A percentile compares a stretch with the other conserved stretches of the same genome.
phyloP scores from a whole-genome alignment of 2,113 vertebrate genomes.

The Prietella phreatophila region DNA sequence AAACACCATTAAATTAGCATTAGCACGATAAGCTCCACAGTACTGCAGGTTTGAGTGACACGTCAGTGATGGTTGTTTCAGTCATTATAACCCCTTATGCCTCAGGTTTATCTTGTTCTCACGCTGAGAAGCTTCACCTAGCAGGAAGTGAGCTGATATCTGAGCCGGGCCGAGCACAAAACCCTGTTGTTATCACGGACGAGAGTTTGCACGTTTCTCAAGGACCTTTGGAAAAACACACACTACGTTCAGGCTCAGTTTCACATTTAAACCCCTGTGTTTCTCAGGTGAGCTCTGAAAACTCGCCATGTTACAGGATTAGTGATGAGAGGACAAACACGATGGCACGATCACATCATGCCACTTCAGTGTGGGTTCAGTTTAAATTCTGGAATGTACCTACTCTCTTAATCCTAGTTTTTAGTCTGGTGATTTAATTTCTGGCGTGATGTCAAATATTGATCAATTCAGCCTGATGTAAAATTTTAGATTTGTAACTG shows the following conservation, averaged over 20 bases:
- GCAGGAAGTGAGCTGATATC: conserved; percentile 28
- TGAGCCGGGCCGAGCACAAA: not conserved
- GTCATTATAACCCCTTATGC: not conserved
- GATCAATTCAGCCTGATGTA: not conserved
- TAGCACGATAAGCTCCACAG: not conserved
- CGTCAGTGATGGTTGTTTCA: not conserved
- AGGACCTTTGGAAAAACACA: conserved; percentile 12
- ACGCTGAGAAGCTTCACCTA: not conserved
- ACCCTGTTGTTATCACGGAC: not conserved
- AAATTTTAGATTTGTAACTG: not conserved
- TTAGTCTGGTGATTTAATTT: not conserved
- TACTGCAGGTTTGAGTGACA: not conserved
- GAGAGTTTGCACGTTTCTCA: not conserved
- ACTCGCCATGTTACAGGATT: not conserved
- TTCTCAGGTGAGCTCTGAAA: not conserved
- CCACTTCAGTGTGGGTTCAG: not conserved
- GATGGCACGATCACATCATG: not conserved
- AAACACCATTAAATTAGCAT: not conserved
- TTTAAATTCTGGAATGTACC: not conserved
- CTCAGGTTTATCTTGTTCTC: not conserved
- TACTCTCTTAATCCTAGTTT: not conserved
- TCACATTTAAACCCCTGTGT: not conserved
- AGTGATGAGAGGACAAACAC: not conserved
- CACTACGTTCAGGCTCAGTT: not conserved
- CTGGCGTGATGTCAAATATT: not conserved